These are phyloP conservation scores for Ianthella basta DNA, from an alignment of 37 sponge, comb jelly and placozoan genomes.

Conservation along the genomic window DNA sequence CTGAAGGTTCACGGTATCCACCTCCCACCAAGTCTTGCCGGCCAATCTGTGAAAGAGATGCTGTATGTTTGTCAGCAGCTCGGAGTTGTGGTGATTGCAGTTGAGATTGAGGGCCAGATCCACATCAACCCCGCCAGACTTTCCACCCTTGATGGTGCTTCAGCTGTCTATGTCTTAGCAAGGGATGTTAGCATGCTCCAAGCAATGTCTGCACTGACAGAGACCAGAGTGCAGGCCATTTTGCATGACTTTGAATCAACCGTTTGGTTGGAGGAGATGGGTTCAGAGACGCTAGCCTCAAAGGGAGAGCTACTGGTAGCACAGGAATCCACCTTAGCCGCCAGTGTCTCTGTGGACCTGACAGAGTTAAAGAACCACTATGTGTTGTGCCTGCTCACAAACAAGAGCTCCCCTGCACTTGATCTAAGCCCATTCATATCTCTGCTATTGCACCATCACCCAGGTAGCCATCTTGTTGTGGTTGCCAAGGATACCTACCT, in stretches of 20 bases:
- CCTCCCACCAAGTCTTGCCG: constrained; percentile 57
- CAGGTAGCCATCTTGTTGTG: constrained; percentile 64
- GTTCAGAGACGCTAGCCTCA: not conserved
- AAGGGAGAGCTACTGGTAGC: too few species aligned
- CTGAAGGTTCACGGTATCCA: constrained; percentile 65
- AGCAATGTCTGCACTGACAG: too few species aligned
- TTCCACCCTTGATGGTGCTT: constrained; percentile 36
- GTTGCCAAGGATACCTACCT: constrained; percentile 55
- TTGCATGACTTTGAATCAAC: too few species aligned
- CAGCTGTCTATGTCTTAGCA: not conserved
- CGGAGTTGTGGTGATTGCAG: constrained; percentile 70
- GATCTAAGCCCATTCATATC: constrained; percentile 59
- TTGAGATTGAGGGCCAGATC: too few species aligned
- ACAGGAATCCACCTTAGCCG: too few species aligned
- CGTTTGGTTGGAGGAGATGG: too few species aligned
- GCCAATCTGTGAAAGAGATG: constrained; percentile 40
- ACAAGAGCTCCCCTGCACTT: constrained; percentile 51
- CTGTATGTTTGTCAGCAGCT: constrained; percentile 65
- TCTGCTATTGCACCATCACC: constrained; percentile 37
- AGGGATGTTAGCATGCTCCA: too few species aligned
- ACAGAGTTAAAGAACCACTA: constrained; percentile 53
- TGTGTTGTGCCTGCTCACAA: constrained; percentile 80
- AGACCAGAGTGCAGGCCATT: too few species aligned
- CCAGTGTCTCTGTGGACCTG: too few species aligned
- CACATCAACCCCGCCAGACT: too few species aligned